Evolutionary conservation across 2,113 vertebrate species (phyloP).

Genomic region (Apodemus sylvaticus): DNA sequence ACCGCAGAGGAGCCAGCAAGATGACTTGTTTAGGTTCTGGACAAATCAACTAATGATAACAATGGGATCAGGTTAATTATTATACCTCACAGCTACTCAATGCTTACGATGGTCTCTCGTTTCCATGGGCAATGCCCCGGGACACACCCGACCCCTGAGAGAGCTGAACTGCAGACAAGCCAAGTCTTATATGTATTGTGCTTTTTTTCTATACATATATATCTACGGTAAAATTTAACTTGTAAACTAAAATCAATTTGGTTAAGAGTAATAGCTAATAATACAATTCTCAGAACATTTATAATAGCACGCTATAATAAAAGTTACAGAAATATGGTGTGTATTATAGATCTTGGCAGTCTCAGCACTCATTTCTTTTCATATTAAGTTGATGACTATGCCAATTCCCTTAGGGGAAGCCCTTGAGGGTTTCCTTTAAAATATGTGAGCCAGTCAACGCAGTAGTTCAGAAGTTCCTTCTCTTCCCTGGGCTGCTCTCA

Average conservation of each 20-base stretch:
- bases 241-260: background rate
- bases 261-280: background rate
- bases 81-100: background rate
- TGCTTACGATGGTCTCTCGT: background rate
- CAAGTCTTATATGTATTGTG: background rate
- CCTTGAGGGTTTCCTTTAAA: background rate
- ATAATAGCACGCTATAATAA: background rate
- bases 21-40: background rate
- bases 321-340: background rate
- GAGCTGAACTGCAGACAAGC: background rate
- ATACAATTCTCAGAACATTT: background rate
- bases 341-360: background rate
- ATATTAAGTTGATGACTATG: background rate
- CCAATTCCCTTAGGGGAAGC: no score
- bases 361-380: background rate
- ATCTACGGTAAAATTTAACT: background rate
- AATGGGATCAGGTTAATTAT: background rate
- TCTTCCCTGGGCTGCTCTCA: background rate
- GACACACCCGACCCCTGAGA: background rate
- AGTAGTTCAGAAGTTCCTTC: background rate
- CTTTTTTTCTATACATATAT: background rate
- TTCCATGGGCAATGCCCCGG: background rate
- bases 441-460: no score
- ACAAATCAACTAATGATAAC: slow-evolving; percentile 7
- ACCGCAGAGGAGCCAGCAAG: background rate